Evolutionary conservation across 1,140 invertebrate genomes (phyloP).

Genomic region (Chionoecetes opilio): DNA sequence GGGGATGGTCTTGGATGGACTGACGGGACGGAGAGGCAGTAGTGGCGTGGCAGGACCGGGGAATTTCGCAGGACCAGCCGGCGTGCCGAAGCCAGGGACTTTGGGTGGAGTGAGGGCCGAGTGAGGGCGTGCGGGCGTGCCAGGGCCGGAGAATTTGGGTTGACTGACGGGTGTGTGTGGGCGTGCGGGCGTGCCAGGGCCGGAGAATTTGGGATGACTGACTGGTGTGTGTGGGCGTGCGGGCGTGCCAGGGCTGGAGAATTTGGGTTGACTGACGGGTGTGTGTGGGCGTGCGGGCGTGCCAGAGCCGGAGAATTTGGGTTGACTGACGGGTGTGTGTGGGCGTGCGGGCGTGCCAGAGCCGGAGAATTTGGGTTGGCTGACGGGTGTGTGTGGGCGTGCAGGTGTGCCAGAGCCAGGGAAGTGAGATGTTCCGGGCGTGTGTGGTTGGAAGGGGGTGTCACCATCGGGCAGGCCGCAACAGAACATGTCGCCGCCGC

Average conservation of each 20-base stretch:
- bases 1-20: background rate
- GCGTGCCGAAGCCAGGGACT: background rate
- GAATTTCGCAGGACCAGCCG: background rate
- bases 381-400: background rate
- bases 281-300: background rate
- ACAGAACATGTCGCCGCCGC: slow-evolving; percentile 64
- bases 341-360: background rate
- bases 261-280: background rate
- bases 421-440: background rate
- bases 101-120: background rate
- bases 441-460: background rate
- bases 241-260: background rate
- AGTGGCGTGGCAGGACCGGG: background rate
- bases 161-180: background rate
- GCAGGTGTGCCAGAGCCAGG: background rate
- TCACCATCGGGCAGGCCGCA: slow-evolving; percentile 38
- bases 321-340: background rate
- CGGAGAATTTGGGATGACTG: background rate
- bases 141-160: background rate
- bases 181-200: background rate
- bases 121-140: background rate
- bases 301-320: background rate
- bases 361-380: background rate
- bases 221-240: background rate
- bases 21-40: background rate